These are phyloP conservation scores for Lepidostoma basale DNA, from an alignment of 1,140 invertebrate species.

Conservation along the genomic window DNA sequence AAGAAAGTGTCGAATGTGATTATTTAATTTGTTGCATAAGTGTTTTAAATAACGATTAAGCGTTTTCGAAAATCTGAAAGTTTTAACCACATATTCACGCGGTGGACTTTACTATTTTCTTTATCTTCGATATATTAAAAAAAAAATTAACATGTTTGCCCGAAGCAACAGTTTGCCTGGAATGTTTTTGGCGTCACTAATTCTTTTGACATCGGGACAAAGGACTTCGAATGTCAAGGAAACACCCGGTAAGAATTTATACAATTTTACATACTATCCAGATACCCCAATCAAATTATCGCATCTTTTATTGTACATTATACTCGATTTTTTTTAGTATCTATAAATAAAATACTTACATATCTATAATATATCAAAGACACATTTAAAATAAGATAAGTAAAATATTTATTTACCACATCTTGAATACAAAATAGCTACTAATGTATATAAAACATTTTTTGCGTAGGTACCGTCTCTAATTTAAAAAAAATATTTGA, in stretches of 20 bases:
- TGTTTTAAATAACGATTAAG: slow-evolving; percentile 1
- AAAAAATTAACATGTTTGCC: slow-evolving; percentile 32
- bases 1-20: slow-evolving; percentile 14
- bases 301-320: no score
- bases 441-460: no score
- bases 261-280: not conserved
- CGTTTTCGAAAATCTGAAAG: not conserved
- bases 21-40: slow-evolving; percentile 11
- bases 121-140: not conserved
- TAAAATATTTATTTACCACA: no score
- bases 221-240: slow-evolving; percentile 37
- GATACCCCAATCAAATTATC: no score
- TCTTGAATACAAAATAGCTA: no score
- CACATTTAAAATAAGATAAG: no score
- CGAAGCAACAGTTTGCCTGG: slow-evolving; percentile 28
- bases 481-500: no score
- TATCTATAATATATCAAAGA: no score
- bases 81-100: not conserved
- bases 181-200: slow-evolving; percentile 34
- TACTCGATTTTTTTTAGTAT: no score
- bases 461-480: no score
- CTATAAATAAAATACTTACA: no score
- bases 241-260: slow-evolving; percentile 8
- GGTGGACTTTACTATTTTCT: not conserved
- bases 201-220: slow-evolving; percentile 39